Evolutionary conservation across 2,888 invertebrate species (phyloP), one percentile per base, ranked within the genome.

Genomic region (Tachina grossa): DNA sequence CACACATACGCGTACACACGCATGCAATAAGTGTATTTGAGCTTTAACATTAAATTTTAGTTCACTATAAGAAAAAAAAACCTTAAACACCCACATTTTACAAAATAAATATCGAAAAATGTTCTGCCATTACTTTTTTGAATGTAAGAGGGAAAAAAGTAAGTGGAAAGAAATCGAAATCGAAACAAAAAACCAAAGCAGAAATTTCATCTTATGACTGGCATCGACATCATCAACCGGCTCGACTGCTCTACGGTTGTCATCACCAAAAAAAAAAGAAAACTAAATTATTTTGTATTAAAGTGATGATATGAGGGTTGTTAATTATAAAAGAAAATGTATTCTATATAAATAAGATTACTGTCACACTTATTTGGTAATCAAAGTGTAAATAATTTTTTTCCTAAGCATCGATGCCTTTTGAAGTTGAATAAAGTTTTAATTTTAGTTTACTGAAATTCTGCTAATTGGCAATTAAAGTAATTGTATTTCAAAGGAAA

Each of bases 141-240:
- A n/a, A 49, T 57, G 14, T 49, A 22, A 19, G 11, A 43, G 43
- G 14, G 8, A 11, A 63, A 45, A 63, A 19, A 45, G 2, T 31
- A 31, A 31, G 31, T 31, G 6, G 31, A 82, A 69, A 14, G 11
- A 59, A 16, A 63, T 51, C 13, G 19, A 11, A 57, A 61, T 13
- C 11, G 41, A 11, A 61, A 61, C 9, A 63, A 65, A 16, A 57
- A 85, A 66, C 22, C 45, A 57, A 74, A 61, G 55, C 31, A 16
- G 82, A 71, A 71, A 65, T 85, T 53, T 79, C 79, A 82, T 82
- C 85, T 82, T 49, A 41, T 74, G 69, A 79, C 82, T 85, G 85
- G 82, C 85, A 82, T 81, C 80, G 66, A 61, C 76, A 81, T 74
- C 85, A 75, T 65, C 78, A 85, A 55, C n/a, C n/a, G n/a, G n/a